Base-by-base conservation (phyloP, 2,888 invertebrate species). In the Calliphora vomitoria region DNA sequence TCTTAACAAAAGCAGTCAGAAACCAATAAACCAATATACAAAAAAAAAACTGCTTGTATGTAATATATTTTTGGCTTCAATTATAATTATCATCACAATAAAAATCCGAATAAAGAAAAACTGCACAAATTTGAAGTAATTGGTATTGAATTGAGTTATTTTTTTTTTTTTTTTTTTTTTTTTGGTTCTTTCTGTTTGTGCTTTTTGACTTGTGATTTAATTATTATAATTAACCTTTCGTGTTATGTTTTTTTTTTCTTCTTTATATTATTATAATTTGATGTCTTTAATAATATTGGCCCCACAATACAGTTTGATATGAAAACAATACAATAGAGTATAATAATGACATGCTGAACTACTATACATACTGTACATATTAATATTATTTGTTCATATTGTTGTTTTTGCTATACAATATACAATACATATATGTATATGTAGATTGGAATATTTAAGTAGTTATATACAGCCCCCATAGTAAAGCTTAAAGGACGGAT, bases 141-240 rank as follows among this genome's bases (percentile, higher is more conserved):
- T 74, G 25, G 18, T 66, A 55, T 74, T 66, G 74, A 55, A 81
- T 71, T 60, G 71, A 78, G 53, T 55, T 55, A 25, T 25, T 25
- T 25, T 25, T 25, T 1, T 55, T 55, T n/a, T n/a, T n/a, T n/a
- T n/a, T n/a, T n/a, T n/a, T n/a, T n/a, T n/a, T n/a, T n/a, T n/a
- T n/a, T n/a, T n/a, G n/a, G n/a, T n/a, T n/a, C n/a, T n/a, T 71
- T 25, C 20, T 10, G 35, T 44, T 13, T 47, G 4, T 44, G 44
- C 31, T 78, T 72, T 74, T 72, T 68, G 82, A 75, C 79, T 82
- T 79, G 55, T 76, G 50, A 66, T 87, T 87, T 83, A 83, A 87
- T 87, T 87, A 83, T 78, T 55, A 62, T 82, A 84, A 85, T 82
- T 83, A 66, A 85, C 72, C 58, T 82, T 74, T 55, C 8, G 41